Evolutionary conservation across 1,140 invertebrate genomes (phyloP).

Genomic region (Ceratosolen solmsi): DNA sequence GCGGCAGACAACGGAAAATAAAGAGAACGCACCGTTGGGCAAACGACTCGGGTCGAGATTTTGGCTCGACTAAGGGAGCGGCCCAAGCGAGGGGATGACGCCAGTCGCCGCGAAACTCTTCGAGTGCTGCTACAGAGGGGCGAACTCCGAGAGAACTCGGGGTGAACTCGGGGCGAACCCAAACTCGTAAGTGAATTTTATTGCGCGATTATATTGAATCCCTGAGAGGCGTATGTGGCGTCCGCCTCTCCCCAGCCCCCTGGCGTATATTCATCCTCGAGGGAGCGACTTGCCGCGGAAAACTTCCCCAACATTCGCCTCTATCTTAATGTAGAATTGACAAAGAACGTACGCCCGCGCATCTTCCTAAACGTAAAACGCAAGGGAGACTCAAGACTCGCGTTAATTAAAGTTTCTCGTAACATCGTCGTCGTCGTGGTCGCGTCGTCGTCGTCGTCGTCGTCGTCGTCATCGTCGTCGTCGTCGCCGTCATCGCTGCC

Average conservation of each 20-base stretch:
- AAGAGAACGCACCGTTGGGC: background rate
- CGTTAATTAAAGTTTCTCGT: conserved; percentile 34
- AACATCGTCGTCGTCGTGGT: too few species aligned
- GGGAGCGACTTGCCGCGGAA: background rate
- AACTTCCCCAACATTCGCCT: background rate
- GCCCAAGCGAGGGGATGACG: background rate
- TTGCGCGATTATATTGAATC: conserved; percentile 71
- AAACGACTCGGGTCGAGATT: too few species aligned
- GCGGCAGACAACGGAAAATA: conserved; percentile 31
- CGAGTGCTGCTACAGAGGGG: conserved; percentile 18
- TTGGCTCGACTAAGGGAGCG: too few species aligned
- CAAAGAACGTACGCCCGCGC: background rate
- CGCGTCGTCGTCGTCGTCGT: too few species aligned
- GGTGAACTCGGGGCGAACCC: background rate
- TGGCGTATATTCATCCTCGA: background rate
- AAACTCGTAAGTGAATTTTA: conserved; percentile 67
- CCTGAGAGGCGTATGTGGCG: conserved; percentile 59
- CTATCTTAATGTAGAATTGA: background rate
- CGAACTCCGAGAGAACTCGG: background rate
- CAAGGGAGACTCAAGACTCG: background rate
- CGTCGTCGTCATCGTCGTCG: background rate
- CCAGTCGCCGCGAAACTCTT: conserved; percentile 44
- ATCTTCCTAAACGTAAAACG: background rate
- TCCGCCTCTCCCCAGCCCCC: background rate
- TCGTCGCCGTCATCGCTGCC: too few species aligned